These are phyloP conservation scores for Lasiurus borealis DNA, from an alignment of 2,113 vertebrate genomes.

Conservation along the genomic window DNA sequence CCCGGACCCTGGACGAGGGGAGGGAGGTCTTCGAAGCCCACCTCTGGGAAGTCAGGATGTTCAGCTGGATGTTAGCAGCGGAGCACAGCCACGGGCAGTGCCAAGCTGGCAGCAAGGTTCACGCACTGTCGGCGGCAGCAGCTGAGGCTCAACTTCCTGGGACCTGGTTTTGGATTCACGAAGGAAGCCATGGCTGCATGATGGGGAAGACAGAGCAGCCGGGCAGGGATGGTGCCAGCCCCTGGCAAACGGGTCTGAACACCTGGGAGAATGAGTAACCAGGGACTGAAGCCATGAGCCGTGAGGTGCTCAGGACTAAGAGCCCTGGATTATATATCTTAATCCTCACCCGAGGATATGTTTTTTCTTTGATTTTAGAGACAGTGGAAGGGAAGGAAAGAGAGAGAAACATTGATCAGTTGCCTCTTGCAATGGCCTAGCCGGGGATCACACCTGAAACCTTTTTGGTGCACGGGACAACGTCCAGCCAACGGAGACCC, in stretches of 20 bases:
- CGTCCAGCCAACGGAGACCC: neutral
- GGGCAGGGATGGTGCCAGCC: neutral
- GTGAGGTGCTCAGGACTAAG: neutral
- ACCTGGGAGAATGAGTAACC: neutral
- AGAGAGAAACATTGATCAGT: too few relatives aligned
- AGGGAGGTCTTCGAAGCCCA: too few relatives aligned
- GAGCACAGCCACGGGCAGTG: neutral
- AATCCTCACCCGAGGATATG: neutral
- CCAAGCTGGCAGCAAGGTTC: neutral
- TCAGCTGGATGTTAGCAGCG: neutral
- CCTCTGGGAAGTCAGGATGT: too few relatives aligned
- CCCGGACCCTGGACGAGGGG: too few relatives aligned
- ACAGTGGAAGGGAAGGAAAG: neutral
- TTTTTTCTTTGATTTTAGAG: neutral
- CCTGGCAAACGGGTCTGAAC: neutral
- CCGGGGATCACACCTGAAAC: neutral
- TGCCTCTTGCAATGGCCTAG: neutral
- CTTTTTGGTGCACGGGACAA: neutral
- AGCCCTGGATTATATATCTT: neutral
- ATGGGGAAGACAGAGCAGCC: neutral
- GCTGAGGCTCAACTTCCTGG: neutral
- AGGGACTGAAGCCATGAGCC: neutral
- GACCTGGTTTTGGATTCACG: neutral
- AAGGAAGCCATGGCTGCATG: neutral
- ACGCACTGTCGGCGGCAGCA: neutral